Evolutionary conservation across 2,797 vertebrate genomes (phyloP).

Genomic region (Sebastes ruberrimus): DNA sequence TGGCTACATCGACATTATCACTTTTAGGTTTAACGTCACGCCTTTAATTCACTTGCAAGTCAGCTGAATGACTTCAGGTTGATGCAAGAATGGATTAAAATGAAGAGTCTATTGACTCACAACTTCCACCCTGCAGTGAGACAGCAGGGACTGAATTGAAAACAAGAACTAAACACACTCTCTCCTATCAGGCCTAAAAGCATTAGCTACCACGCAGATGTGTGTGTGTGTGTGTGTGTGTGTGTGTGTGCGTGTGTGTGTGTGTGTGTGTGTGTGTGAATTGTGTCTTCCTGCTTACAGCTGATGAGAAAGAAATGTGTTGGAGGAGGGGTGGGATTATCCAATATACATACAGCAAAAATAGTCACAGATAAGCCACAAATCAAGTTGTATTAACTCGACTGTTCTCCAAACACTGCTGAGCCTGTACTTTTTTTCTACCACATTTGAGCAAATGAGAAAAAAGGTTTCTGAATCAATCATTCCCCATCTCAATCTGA

Average conservation of each 20-base stretch:
- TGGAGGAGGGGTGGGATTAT: slow-evolving; percentile 29
- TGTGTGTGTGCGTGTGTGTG: too few species aligned
- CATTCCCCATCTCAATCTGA: not conserved
- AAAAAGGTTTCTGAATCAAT: not conserved
- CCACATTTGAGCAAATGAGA: slow-evolving; percentile 5
- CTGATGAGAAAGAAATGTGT: slow-evolving; percentile 29
- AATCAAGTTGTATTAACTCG: slow-evolving; percentile 23
- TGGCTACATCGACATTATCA: not conserved
- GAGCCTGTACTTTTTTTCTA: not conserved
- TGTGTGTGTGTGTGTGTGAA: too few species aligned
- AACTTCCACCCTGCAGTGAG: not conserved
- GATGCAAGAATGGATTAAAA: slow-evolving; percentile 1
- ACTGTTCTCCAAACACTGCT: not conserved
- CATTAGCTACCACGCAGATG: not conserved
- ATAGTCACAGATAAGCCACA: slow-evolving; percentile 28
- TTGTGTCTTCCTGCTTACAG: not conserved
- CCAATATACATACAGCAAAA: slow-evolving; percentile 1
- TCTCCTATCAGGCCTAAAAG: slow-evolving; percentile 2
- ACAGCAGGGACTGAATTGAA: not conserved
- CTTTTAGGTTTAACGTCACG: not conserved
- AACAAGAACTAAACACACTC: not conserved
- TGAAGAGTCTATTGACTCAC: not conserved
- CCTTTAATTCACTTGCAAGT: not conserved
- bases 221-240: not conserved
- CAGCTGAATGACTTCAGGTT: not conserved